Base-by-base conservation (phyloP, 2,797 vertebrate species). In the Anomalospiza imberbis region DNA sequence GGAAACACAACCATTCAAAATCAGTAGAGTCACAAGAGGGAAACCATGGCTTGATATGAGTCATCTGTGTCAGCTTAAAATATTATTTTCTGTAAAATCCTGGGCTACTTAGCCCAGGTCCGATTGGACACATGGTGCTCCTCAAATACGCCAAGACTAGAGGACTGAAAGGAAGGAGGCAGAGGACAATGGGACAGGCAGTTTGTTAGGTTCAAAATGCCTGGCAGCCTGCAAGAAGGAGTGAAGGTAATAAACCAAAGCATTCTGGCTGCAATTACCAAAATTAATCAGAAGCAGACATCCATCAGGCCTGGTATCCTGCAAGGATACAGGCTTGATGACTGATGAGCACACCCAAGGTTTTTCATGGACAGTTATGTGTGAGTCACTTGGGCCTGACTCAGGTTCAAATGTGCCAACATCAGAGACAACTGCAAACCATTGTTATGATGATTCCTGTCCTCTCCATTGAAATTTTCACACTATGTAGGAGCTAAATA, bases 171-270 rank as follows among this genome's bases (percentile, higher is more conserved):
- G 51, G 72, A 70, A 71, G 42, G 55, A 89, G 44, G 38, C 47
- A 86, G 57, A 71, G 15, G 65, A 83, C 38, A 82, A 57, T 0
- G 1, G 53, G 29, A 61, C 3, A 11, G 20, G 47, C 22, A 67
- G 15, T 42, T 93, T 62, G 31, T 70, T 80, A 51, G 20, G n/a
- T 74, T 78, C 20, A 12, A 61, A 75, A 81, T 1, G 18, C 65
- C 34, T 88, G 62, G 48, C 70, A 95, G 50, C 8, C 54, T 48
- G 54, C 12, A 45, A 48, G 54, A 78, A 60, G 63, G 48, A 88
- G 32, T 17, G 38, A 82, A 82, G 26, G 38, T 48, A 68, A 85
- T 62, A 94, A 94, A 93, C 48, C 54, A 84, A 88, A 94, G 71
- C 1, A 0, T 85, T 85, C 79, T 91, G 71, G 38, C 62, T 88